Evolutionary conservation across 2,888 invertebrate species (phyloP), one percentile per base, ranked within the genome.

Genomic region (Eupithecia dodoneata): DNA sequence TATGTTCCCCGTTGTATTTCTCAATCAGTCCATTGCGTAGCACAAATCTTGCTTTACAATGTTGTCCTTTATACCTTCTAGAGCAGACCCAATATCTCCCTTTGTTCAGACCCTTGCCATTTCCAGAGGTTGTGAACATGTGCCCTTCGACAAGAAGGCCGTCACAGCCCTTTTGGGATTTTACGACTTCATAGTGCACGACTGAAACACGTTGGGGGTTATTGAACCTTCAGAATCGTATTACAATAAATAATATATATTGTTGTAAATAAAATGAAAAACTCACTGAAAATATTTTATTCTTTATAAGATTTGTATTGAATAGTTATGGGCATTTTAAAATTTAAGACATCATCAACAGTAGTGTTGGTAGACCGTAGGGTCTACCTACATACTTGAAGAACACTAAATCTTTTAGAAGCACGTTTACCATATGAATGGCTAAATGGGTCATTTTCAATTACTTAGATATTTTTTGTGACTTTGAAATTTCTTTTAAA

Each of bases 1-100:
- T 76, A 75, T 79, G 76, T n/a, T 79, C 49, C 3, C 76, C 72
- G 15, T 71, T 79, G 59, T 79, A 79, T 15, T 74, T 79, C 49
- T 73, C 69, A 30, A 79, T 79, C 41, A 72, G 70, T 59, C 79
- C 79, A 41, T 80, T 75, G 45, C 77, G 45, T 10, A 80, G 41
- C 47, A 76, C 75, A 67, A 80, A 75, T 66, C 78, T 73, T 12
- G 78, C 80, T 71, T 77, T 78, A 49, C 80, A 80, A 18, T 70
- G 59, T 49, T 74, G 73, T 5, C 78, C 78, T 55, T 75, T 75
- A 70, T 71, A 18, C 15, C 71, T 72, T 70, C 76, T 77, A 4
- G 80, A 80, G 42, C 80, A 80, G 52, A 77, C 76, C 73, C 76
- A 80, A 41, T 73, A 75, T n/a, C 75, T 67, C 10, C 79, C 75